A percentile compares a stretch with the other conserved stretches of the same genome.
Conservation (phyloP, 1,140 invertebrate genomes). For the Ladona fulva region DNA sequence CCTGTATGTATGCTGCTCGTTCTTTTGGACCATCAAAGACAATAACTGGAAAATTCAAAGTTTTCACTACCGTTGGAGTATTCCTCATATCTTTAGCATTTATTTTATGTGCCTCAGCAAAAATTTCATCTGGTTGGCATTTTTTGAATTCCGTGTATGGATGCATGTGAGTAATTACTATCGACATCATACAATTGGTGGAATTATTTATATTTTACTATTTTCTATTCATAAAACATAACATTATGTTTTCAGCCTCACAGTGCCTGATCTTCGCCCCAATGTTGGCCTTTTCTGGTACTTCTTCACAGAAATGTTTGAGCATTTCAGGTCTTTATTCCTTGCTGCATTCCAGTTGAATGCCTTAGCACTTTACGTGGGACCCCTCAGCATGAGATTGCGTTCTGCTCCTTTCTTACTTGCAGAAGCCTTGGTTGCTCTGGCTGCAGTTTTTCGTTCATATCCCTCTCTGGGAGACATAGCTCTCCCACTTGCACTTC, state of each 20-base stretch:
- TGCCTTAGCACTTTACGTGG: constrained; percentile 77
- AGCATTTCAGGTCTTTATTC: constrained; percentile 93
- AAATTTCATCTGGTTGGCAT: constrained; percentile 50
- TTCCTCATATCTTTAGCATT: constrained; percentile 28
- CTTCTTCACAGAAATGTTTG: constrained; percentile 99
- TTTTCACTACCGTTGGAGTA: constrained; percentile 24
- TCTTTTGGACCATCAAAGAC: constrained; percentile 25
- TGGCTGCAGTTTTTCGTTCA: constrained; percentile 90
- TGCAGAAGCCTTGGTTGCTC: constrained; percentile 69
- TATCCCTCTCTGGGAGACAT: constrained; percentile 95
- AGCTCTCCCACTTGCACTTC: constrained; percentile 78
- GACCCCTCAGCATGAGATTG: constrained; percentile 79
- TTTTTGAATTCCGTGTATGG: constrained; percentile 73
- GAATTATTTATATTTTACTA: constrained; percentile 29
- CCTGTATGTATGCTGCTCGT: constrained; percentile 46
- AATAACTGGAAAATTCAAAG: constrained; percentile 22
- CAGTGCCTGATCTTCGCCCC: constrained; percentile 87
- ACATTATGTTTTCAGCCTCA: constrained; percentile 47
- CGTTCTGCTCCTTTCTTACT: constrained; percentile 79
- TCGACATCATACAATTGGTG: constrained; percentile 30
- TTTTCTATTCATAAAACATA: constrained; percentile 32
- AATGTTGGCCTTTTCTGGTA: constrained; percentile 99
- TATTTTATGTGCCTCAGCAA: constrained; percentile 35
- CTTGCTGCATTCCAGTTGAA: constrained; percentile 96
- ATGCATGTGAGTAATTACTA: constrained; percentile 61